Evolutionary conservation across 2,113 vertebrate genomes (phyloP).

Genomic region (Thunnus thynnus): DNA sequence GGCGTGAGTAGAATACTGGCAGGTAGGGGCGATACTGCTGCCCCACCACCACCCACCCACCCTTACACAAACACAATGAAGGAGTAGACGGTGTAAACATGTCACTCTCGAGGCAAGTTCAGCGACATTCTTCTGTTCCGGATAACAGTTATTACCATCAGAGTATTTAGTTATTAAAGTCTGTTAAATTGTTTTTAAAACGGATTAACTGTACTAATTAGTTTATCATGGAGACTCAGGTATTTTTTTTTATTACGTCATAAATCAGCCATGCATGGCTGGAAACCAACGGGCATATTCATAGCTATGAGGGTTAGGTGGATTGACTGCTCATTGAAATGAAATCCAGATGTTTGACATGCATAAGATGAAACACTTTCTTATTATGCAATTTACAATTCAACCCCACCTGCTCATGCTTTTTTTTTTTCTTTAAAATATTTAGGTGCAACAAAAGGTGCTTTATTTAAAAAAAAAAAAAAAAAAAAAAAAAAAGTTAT

Average conservation of each 20-base stretch:
- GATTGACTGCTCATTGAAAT: background rate
- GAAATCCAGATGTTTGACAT: background rate
- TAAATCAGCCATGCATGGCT: background rate
- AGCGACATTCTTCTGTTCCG: constrained; percentile 24
- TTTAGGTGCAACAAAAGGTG: background rate
- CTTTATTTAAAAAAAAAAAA: no score
- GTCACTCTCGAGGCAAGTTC: constrained; percentile 5
- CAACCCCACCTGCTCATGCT: no score
- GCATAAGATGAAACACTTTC: no score
- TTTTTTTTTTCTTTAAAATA: background rate
- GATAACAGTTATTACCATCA: background rate
- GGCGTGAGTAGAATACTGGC: background rate
- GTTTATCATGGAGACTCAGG: background rate
- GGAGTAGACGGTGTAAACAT: background rate
- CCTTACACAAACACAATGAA: constrained; percentile 16
- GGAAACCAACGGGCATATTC: background rate
- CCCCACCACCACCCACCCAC: constrained; percentile 5
- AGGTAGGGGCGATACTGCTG: constrained; percentile 39
- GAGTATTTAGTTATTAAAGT: background rate
- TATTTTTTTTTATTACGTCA: background rate
- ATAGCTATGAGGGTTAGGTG: background rate
- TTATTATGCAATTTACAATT: background rate
- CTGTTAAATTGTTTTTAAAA: background rate
- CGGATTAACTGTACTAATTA: background rate
- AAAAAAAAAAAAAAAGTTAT: no score